Evolutionary conservation across 2,888 invertebrate genomes (phyloP), one percentile per base, ranked within the genome.

Genomic region (Timandra comae): DNA sequence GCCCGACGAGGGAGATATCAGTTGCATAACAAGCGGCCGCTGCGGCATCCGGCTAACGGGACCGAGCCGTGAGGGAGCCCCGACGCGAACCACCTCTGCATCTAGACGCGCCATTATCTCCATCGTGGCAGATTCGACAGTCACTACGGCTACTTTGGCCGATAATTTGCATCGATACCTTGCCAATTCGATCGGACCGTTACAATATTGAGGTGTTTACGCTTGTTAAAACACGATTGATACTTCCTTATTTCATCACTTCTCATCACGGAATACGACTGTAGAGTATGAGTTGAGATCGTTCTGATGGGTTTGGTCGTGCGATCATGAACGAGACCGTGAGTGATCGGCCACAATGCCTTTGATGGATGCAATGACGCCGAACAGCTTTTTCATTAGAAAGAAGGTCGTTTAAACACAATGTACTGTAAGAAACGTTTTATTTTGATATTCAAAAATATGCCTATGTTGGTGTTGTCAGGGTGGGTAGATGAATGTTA

Each of bases 11-110:
- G 62, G 63, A 69, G 63, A 64, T 71, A 67, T 75, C 69, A 57
- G 66, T 80, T 79, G 79, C 81, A 80, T 80, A 80, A 81, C 71
- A 68, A 80, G 72, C 73, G 67, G 54, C 63, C 64, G 61, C 56
- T 48, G 42, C 63, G 67, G 68, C 58, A 63, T 80, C 75, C 80
- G 77, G 62, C 58, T 82, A 81, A 81, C 80, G 81, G 81, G 65
- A 77, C 63, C 44, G 46, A 49, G 58, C 57, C 48, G 57, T 55
- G 64, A 58, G 51, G 62, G 56, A 56, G 52, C 49, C 49, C 43
- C 49, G 43, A 41, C 48, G 40, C 53, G 40, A 53, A 41, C 46
- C 58, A 49, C 46, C 56, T 53, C 52, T 36, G 46, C 49, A 55
- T 58, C 52, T 52, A 63, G 54, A 63, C 60, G 50, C 52, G 54